phyloP scores from a whole-genome alignment of 2,797 vertebrate species.

The Rhabdophis nuchalis region DNA sequence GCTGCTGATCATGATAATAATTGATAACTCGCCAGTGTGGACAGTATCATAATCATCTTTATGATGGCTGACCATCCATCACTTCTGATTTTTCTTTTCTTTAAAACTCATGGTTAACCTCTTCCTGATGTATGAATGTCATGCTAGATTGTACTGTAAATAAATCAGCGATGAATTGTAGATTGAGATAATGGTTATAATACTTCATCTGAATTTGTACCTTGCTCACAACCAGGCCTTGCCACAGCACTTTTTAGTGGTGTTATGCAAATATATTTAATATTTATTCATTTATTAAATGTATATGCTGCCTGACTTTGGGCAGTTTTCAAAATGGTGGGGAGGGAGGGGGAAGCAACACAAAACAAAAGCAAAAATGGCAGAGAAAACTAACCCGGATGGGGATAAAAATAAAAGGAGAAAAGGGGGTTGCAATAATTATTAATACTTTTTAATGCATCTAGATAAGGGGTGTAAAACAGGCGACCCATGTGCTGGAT shows the following conservation, averaged over 20 bases:
- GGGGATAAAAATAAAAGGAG: not conserved
- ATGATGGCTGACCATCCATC: not conserved
- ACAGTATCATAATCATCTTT: not conserved
- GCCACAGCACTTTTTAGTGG: not conserved
- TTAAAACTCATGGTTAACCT: not conserved
- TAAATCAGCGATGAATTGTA: not conserved
- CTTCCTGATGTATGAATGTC: not conserved
- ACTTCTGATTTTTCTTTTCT: not conserved
- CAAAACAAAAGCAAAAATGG: not conserved
- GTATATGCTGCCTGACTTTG: not conserved
- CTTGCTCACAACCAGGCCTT: not conserved
- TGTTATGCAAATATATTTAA: not conserved
- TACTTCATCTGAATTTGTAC: not conserved
- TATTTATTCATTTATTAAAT: not conserved
- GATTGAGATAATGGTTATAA: not conserved
- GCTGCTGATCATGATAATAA: not conserved
- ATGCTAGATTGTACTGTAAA: not conserved
- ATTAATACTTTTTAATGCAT: not conserved
- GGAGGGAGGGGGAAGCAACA: not conserved
- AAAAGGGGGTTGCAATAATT: not conserved
- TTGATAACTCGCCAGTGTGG: not conserved
- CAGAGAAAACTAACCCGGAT: not conserved
- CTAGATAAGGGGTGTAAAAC: not conserved
- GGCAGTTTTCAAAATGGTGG: not conserved
- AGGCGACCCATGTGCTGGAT: too few species aligned